Evolutionary conservation across 1,140 invertebrate species (phyloP).

Genomic region (Augochlora pura): DNA sequence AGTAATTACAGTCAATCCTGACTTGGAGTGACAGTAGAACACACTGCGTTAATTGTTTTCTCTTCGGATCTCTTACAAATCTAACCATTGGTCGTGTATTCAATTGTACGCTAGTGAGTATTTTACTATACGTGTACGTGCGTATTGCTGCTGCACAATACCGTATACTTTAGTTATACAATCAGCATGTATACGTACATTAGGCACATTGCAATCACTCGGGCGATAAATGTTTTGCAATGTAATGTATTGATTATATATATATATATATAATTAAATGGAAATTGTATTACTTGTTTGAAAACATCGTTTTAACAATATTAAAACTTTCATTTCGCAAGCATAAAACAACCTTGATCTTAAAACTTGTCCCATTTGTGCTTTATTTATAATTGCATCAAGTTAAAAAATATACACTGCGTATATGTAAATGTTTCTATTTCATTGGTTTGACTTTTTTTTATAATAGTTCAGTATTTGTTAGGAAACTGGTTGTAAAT

Average conservation of each 20-base stretch:
- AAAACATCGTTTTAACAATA: too few species aligned
- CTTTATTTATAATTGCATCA: neutral
- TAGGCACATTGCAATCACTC: neutral
- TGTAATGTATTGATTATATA: neutral
- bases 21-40: neutral
- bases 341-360: too few species aligned
- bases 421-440: neutral
- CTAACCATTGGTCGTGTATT: neutral
- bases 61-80: neutral
- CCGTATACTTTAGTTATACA: conserved; percentile 5
- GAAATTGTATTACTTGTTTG: too few species aligned
- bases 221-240: conserved; percentile 17
- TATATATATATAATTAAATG: too few species aligned
- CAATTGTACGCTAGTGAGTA: neutral
- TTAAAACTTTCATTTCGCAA: too few species aligned
- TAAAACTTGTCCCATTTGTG: neutral
- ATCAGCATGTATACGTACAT: neutral
- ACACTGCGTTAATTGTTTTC: neutral
- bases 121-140: neutral
- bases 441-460: neutral
- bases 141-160: neutral
- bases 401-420: neutral
- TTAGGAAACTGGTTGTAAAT: too few species aligned
- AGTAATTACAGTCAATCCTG: neutral
- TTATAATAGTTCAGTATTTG: neutral